phyloP scores from a whole-genome alignment of 2,888 invertebrate species.

The Hydrotaea diabolus region DNA sequence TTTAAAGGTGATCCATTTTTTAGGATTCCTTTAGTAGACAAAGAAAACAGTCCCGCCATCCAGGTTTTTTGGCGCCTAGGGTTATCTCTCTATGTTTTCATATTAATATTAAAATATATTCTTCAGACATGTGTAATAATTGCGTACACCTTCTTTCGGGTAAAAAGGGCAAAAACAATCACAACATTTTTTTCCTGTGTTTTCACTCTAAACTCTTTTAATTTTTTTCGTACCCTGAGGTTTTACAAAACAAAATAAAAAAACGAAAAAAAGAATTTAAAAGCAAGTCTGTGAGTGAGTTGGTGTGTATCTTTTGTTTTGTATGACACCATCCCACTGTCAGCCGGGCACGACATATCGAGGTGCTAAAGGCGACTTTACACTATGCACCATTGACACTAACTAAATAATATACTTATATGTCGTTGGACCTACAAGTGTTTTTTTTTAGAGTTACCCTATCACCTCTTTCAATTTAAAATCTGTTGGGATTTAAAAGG shows the following conservation, averaged over 20 bases:
- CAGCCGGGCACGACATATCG: background rate
- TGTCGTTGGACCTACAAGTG: too few species aligned
- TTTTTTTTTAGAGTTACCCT: too few species aligned
- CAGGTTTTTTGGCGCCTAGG: too few species aligned
- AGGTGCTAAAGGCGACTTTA: background rate
- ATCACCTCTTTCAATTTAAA: too few species aligned
- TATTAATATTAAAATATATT: background rate
- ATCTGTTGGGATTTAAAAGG: background rate
- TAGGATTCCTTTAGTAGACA: too few species aligned
- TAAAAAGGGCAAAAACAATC: constrained; percentile 8
- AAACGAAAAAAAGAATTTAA: too few species aligned
- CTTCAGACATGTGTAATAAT: constrained; percentile 5
- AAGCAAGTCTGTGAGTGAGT: too few species aligned
- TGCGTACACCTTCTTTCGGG: constrained; percentile 8
- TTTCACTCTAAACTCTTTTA: constrained; percentile 26
- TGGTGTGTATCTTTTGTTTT: background rate
- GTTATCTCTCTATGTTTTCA: background rate
- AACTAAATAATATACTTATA: background rate
- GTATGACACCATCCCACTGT: background rate
- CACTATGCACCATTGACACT: background rate
- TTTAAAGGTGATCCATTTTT: too few species aligned
- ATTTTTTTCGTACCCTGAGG: constrained; percentile 37
- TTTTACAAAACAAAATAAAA: background rate
- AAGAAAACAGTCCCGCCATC: too few species aligned
- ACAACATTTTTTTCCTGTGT: constrained; percentile 6